phyloP scores from a whole-genome alignment of 1,140 invertebrate species.

The Pararge aegeria region DNA sequence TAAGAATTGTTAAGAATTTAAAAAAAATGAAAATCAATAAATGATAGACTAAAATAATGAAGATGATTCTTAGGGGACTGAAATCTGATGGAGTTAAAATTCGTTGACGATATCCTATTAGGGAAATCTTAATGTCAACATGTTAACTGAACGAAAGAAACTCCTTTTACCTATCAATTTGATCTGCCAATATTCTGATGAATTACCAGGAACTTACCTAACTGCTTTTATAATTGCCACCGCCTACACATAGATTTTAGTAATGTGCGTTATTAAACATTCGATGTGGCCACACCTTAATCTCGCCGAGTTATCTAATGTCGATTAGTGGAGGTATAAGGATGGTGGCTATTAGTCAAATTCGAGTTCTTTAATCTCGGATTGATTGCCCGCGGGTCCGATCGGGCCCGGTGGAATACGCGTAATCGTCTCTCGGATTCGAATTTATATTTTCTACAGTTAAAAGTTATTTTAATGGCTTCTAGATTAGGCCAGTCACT shows the following conservation, averaged over 20 bases:
- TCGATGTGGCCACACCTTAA: slow-evolving; percentile 11
- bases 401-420: not conserved
- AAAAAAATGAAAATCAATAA: no score
- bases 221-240: not conserved
- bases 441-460: slow-evolving; percentile 2
- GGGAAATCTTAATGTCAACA: no score
- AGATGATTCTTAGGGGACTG: no score
- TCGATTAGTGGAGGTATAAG: slow-evolving; percentile 17
- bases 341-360: slow-evolving; percentile 14
- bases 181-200: no score
- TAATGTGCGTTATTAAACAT: not conserved
- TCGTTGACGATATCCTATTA: no score
- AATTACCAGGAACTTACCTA: not conserved
- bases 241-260: not conserved
- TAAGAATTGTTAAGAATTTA: no score
- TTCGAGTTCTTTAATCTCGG: slow-evolving; percentile 15
- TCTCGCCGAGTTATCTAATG: slow-evolving; percentile 5
- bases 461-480: slow-evolving; percentile 8
- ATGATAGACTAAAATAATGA: no score
- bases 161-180: no score
- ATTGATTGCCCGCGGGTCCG: slow-evolving; percentile 12
- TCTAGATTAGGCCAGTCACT: not conserved
- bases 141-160: no score
- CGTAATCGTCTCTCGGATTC: not conserved
- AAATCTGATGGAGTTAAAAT: no score